These are phyloP conservation scores for Paguma larvata DNA, from an alignment of 2,797 vertebrate genomes.

Conservation along the genomic window DNA sequence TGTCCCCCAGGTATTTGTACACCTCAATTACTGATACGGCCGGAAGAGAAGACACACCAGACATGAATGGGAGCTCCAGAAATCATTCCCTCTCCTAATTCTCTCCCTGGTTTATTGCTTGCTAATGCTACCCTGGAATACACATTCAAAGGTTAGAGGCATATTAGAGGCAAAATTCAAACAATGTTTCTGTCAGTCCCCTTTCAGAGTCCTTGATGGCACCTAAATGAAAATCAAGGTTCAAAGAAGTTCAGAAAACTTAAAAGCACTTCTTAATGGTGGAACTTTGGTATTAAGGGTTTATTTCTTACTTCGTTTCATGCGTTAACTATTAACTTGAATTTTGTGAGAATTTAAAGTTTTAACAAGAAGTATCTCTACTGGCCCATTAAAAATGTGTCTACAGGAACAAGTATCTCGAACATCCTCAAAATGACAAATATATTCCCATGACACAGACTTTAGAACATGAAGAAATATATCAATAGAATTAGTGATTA, in stretches of 20 bases:
- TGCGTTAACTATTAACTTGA: slow-evolving; percentile 85
- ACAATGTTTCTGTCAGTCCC: slow-evolving; percentile 52
- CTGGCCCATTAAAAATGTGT: slow-evolving; percentile 64
- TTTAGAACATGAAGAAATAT: slow-evolving; percentile 67
- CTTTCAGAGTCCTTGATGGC: slow-evolving; percentile 82
- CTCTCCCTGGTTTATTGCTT: background rate
- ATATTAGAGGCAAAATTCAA: slow-evolving; percentile 62
- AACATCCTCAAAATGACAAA: slow-evolving; percentile 63
- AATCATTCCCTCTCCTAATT: background rate
- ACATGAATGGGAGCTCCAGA: background rate
- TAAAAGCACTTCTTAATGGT: slow-evolving; percentile 82
- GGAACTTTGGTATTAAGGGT: slow-evolving; percentile 65
- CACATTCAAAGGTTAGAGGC: background rate
- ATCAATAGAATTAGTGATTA: background rate
- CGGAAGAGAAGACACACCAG: background rate
- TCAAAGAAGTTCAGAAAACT: slow-evolving; percentile 89
- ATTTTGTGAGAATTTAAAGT: slow-evolving; percentile 77
- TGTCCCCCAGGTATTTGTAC: background rate
- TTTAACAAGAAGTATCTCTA: slow-evolving; percentile 70
- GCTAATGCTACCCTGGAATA: background rate
- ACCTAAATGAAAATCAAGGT: slow-evolving; percentile 88
- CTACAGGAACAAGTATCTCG: slow-evolving; percentile 62
- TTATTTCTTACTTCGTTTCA: slow-evolving; percentile 69
- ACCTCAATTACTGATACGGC: background rate
- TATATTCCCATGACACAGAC: slow-evolving; percentile 39